These are phyloP conservation scores for Petrocephalus zakoni DNA, from an alignment of 2,113 vertebrate species.

Conservation along the genomic window DNA sequence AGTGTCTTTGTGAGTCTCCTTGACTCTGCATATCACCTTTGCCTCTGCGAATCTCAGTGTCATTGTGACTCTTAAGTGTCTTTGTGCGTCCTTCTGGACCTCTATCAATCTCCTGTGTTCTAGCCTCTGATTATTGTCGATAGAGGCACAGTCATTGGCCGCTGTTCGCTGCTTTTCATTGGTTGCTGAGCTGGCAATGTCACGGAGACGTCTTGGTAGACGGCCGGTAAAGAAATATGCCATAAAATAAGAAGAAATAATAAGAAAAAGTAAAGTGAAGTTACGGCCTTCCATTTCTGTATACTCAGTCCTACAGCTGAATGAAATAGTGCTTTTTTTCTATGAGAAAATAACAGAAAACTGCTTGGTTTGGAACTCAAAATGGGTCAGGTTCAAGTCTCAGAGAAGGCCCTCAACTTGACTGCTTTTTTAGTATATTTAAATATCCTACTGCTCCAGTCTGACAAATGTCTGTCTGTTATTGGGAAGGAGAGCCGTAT, in stretches of 20 bases:
- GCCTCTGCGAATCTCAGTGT: not conserved
- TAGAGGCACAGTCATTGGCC: not conserved
- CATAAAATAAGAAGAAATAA: not conserved
- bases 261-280: not conserved
- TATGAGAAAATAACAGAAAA: not conserved
- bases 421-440: not conserved
- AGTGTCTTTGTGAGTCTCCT: not conserved
- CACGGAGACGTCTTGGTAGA: not conserved
- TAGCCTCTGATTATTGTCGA: not conserved
- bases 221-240: not conserved
- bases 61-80: not conserved
- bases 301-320: not conserved
- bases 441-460: constrained; percentile 1
- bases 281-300: not conserved
- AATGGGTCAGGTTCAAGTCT: constrained; percentile 5
- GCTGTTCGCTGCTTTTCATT: not conserved
- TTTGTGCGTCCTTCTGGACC: not conserved
- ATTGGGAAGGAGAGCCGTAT: not conserved
- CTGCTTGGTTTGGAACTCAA: not conserved
- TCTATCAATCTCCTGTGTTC: not conserved
- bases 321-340: not conserved
- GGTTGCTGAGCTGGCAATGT: not conserved
- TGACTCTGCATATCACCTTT: not conserved
- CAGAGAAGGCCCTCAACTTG: not conserved
- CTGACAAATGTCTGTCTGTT: not conserved